A percentile compares a stretch with the other conserved stretches of the same genome.
phyloP scores from a whole-genome alignment of 64 coral and sea anemone species.

The Cladopsammia gracilis region DNA sequence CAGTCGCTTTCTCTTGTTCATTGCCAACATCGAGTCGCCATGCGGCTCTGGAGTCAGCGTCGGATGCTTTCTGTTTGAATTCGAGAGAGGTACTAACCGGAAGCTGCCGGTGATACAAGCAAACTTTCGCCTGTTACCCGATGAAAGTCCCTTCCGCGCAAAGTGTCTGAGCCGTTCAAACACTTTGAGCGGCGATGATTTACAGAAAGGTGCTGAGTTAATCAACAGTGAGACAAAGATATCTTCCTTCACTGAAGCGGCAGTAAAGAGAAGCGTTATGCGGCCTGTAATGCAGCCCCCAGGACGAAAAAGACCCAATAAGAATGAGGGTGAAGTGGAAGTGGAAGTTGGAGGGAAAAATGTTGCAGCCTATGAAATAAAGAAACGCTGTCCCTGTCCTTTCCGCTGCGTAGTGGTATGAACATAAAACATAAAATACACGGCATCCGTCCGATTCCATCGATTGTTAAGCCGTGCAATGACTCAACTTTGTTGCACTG shows the following conservation, averaged over 20 bases:
- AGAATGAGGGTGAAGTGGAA: too few relatives aligned
- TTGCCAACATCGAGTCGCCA: constrained; percentile 36
- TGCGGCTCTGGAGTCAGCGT: neutral
- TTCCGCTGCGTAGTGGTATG: too few relatives aligned
- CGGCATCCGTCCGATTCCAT: too few relatives aligned
- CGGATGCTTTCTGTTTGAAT: constrained; percentile 44
- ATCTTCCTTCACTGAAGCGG: neutral
- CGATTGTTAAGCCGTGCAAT: too few relatives aligned
- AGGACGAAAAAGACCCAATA: too few relatives aligned
- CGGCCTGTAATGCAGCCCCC: neutral
- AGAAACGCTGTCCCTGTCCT: too few relatives aligned
- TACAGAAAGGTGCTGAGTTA: neutral
- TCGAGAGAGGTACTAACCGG: neutral
- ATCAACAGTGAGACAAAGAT: neutral
- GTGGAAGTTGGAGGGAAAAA: too few relatives aligned
- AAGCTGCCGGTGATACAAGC: neutral
- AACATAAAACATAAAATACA: too few relatives aligned
- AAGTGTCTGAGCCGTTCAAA: neutral
- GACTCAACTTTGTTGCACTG: too few relatives aligned
- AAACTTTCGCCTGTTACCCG: neutral
- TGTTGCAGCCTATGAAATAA: too few relatives aligned
- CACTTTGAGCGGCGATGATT: too few relatives aligned
- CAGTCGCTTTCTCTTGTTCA: constrained; percentile 69
- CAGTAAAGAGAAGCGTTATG: neutral
- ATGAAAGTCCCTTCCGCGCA: neutral